Base-by-base conservation (phyloP, 2,113 vertebrate species). In the Jacana jacana region DNA sequence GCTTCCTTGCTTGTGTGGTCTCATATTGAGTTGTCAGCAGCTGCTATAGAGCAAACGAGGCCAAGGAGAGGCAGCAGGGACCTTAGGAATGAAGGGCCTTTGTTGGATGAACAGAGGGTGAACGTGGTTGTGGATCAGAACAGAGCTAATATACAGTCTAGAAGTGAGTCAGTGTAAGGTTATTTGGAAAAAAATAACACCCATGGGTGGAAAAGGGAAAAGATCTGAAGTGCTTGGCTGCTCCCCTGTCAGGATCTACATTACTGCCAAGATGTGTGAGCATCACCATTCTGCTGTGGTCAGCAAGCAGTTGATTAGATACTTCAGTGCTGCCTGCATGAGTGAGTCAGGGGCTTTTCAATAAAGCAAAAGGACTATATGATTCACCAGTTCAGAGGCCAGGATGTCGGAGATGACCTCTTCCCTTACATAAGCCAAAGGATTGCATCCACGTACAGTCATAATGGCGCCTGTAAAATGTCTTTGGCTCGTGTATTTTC, bases 1-100 rank as follows among this genome's bases (percentile, higher is more conserved):
- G 13, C 14, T 87, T 31, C 40, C 16, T 25, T 23, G 11, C 40
- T 6, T 65, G 44, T 30, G 82, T 80, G 90, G 73, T 17, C 90
- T 86, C 6, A 0, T 28, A 30, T 0, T 40, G 63, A 65, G 37
- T 12, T 31, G 27, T 35, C 5, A 4, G 15, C 39, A 82, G 63
- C 19, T 42, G 42, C 14, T 19, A 2, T 0, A 7, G 42, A 42
- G 15, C 10, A 46, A 84, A 58, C 0, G 2, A 54, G 68, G 37
- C 17, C 51, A 37, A n/a, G 31, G 24, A 40, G 18, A 42, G 55
- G 20, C 9, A n/a, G 0, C 3, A 37, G 44, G 58, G 58, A 57
- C 1, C 14, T 54, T 5, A n/a, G 37, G 64, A 81, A 42, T 11
- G 58, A 51, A 80, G 42, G 22, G 28, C 51, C 61, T 64, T 33